Conservation (phyloP, 23 tunicate species). For the Diplosoma virens region DNA sequence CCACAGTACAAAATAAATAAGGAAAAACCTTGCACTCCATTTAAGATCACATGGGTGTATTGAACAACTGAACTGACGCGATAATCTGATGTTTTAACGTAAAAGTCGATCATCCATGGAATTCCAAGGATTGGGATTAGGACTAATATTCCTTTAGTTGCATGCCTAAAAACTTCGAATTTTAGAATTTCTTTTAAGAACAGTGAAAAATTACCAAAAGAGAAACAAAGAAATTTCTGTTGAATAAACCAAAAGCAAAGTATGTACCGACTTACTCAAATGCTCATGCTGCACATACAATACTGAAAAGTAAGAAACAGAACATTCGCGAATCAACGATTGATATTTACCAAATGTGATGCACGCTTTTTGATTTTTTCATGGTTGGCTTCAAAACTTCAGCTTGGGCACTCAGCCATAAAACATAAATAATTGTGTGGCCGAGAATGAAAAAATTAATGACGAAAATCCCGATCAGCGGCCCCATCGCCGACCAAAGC, state of each 20-base stretch:
- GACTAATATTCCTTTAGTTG: constrained; percentile 75
- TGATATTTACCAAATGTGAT: constrained; percentile 72
- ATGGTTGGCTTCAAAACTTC: constrained; percentile 57
- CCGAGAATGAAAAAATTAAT: constrained; percentile 61
- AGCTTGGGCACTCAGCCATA: constrained; percentile 60
- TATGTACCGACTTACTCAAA: too few species aligned
- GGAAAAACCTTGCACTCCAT: constrained; percentile 79
- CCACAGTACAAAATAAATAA: constrained; percentile 76
- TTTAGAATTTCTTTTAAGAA: too few species aligned
- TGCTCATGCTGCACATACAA: too few species aligned
- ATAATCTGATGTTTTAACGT: constrained; percentile 28
- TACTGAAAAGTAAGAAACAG: neutral
- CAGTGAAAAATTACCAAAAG: too few species aligned
- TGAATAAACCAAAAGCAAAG: too few species aligned
- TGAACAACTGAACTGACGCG: constrained; percentile 43
- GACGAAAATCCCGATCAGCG: constrained; percentile 51
- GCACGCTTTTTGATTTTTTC: constrained; percentile 25
- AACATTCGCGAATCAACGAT: neutral
- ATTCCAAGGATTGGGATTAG: constrained; percentile 80
- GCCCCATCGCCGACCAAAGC: constrained; percentile 83
- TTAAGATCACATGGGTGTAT: constrained; percentile 63
- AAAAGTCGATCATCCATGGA: constrained; percentile 79
- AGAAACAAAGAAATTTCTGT: too few species aligned
- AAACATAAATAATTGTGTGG: constrained; percentile 62
- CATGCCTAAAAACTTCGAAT: constrained; percentile 72